Evolutionary conservation across 2,797 vertebrate genomes (phyloP), one percentile per base, ranked within the genome.

Genomic region (Onychomys leucogaster): DNA sequence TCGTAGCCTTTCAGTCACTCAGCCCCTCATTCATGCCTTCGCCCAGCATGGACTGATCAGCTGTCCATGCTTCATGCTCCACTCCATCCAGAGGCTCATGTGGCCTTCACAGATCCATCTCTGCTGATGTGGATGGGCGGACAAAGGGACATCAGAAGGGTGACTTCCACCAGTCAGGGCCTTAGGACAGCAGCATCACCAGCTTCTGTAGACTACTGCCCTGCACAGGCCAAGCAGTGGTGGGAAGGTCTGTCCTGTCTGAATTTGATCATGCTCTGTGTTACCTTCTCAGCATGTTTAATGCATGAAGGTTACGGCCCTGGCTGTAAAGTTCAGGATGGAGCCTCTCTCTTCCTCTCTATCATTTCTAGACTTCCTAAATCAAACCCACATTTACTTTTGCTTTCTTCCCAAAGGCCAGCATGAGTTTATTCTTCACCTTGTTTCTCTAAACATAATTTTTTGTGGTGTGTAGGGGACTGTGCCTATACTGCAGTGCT

Each of bases 61-160:
- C 55, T 82, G 34, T 5, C 43, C 32, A 0, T 37, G 21, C 10
- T 61, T n/a, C 17, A 0, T 21, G 13, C 12, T n/a, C 32, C 14
- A 5, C 37, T 80, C 27, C 32, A 34, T 49, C 46, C 55, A 57
- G 52, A 43, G 23, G 34, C 67, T 57, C 12, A 59, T 32, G 13
- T 25, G 55, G 17, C 27, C 57, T 5, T 3, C 13, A 16, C 3
- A 12, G 23, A 23, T 5, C 32, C 7, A 32, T 46, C 49, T 93
- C 57, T 34, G 8, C 21, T 82, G 52, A 76, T 55, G 90, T 88
- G 25, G 25, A 34, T 11, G 37, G 2, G 46, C 25, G 12, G 55
- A 14, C 14, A 37, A 27, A 75, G 25, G 61, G 49, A 25, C 6
- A 25, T 77, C 0, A 6, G 37, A 83, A 75, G 14, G 32, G 11